Evolutionary conservation across 2,113 vertebrate genomes (phyloP).

Genomic region (Cromileptes altivelis): DNA sequence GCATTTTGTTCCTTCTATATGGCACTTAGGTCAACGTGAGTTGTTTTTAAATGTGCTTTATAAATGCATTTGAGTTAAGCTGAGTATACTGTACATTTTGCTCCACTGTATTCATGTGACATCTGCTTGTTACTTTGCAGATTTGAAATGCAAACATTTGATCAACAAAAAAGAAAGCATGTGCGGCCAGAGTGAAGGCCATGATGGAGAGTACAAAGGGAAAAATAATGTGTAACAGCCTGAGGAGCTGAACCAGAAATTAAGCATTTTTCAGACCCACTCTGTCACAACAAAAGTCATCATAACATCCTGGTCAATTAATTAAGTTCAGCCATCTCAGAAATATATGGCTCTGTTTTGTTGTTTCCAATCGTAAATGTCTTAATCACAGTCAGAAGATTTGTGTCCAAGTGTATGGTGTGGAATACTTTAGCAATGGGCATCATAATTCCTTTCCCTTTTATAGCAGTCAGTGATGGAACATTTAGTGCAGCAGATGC

Average conservation of each 20-base stretch:
- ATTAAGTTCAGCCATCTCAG: not conserved
- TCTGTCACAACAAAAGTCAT: not conserved
- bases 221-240: too few species aligned
- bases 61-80: too few species aligned
- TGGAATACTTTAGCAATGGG: not conserved
- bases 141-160: not conserved
- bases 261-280: not conserved
- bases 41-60: too few species aligned
- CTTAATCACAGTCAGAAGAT: too few species aligned
- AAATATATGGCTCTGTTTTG: not conserved
- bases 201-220: too few species aligned
- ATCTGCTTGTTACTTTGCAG: not conserved
- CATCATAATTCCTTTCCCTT: not conserved
- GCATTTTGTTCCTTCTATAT: too few species aligned
- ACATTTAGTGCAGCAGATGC: not conserved
- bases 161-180: not conserved
- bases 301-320: not conserved
- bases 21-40: too few species aligned
- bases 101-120: not conserved
- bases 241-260: not conserved
- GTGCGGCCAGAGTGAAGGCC: too few species aligned
- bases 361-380: not conserved
- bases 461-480: not conserved
- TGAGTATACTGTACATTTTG: not conserved
- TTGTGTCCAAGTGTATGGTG: not conserved